Conservation (phyloP, 2,113 vertebrate genomes). For the Chelonoidis abingdonii region DNA sequence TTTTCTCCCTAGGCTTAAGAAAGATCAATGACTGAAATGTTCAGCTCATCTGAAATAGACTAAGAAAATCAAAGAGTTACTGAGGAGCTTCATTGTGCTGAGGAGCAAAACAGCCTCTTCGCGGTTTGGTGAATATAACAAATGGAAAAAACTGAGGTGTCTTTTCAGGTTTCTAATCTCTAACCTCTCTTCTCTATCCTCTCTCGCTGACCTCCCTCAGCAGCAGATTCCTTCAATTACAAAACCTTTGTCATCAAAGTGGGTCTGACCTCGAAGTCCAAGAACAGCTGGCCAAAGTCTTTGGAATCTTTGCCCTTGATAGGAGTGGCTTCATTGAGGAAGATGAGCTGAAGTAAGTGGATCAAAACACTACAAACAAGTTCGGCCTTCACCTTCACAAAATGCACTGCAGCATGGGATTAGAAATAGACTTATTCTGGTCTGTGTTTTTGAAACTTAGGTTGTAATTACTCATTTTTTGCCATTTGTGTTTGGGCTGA, state of each 20-base stretch:
- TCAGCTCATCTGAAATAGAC: neutral
- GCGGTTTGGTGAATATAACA: neutral
- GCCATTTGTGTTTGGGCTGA: neutral
- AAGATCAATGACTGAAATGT: neutral
- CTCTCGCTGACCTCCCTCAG: constrained; percentile 59
- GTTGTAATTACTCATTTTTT: neutral
- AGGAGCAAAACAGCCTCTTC: neutral
- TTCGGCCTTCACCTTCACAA: neutral
- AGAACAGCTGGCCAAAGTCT: constrained; percentile 80
- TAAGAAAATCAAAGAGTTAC: neutral
- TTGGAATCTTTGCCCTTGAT: constrained; percentile 86
- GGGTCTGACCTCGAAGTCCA: constrained; percentile 81
- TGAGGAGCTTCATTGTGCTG: neutral
- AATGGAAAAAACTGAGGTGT: neutral
- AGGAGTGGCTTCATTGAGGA: constrained; percentile 88
- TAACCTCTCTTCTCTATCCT: neutral
- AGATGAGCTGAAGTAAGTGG: constrained; percentile 85
- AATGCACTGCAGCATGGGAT: neutral
- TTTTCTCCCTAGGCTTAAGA: neutral
- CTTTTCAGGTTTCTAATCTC: neutral
- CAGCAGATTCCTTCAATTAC: constrained; percentile 81
- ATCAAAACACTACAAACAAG: neutral
- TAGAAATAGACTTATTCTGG: neutral
- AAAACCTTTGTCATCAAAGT: constrained; percentile 85
- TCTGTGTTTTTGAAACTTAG: neutral